Conservation (phyloP, 2,888 invertebrate genomes). For the Thecophora atra region DNA sequence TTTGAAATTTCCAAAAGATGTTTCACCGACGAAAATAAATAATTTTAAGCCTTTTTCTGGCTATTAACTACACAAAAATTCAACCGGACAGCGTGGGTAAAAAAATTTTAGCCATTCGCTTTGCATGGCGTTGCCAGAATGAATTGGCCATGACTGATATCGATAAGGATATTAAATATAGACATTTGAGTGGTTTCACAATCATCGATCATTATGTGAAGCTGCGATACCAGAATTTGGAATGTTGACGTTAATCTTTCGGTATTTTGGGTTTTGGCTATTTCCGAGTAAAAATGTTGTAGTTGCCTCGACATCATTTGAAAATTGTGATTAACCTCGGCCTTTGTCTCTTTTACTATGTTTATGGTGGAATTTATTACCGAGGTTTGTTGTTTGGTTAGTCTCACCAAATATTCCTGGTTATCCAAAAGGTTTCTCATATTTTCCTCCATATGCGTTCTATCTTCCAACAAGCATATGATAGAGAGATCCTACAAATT, state of each 20-base stretch:
- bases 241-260: neutral
- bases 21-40: too few species aligned
- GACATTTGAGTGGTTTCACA: neutral
- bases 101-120: too few species aligned
- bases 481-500: constrained; percentile 32
- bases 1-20: too few species aligned
- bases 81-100: too few species aligned
- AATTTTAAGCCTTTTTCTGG: too few species aligned
- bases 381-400: neutral
- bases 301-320: neutral
- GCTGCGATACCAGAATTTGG: neutral
- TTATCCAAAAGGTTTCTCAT: constrained; percentile 2
- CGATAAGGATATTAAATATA: neutral
- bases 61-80: too few species aligned
- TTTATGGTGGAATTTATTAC: neutral
- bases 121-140: too few species aligned
- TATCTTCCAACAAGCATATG: constrained; percentile 26
- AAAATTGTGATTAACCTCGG: neutral
- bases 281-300: constrained; percentile 3
- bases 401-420: neutral
- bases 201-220: neutral
- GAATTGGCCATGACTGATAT: neutral
- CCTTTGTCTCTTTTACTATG: constrained; percentile 2
- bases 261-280: neutral
- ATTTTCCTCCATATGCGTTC: constrained; percentile 25